Conservation (phyloP, 2,888 invertebrate genomes). For the Meiosimyza platycephala region DNA sequence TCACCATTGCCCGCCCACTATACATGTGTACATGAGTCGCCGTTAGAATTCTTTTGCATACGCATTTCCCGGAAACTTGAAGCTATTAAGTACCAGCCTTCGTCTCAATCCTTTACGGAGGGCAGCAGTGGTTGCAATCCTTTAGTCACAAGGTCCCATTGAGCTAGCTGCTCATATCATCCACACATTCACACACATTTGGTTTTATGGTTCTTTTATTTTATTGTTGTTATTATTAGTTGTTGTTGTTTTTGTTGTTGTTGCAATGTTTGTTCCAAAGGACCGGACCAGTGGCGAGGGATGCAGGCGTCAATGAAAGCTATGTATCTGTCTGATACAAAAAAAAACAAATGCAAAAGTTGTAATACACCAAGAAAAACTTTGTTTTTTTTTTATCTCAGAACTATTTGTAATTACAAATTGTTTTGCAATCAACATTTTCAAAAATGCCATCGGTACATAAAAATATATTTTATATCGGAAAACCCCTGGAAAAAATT, state of each 20-base stretch:
- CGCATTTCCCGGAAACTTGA: constrained; percentile 10
- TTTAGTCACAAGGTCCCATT: too few relatives aligned
- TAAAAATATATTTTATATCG: too few relatives aligned
- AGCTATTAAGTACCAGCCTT: background rate
- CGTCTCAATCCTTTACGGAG: too few relatives aligned
- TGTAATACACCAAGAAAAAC: too few relatives aligned
- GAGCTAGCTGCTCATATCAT: background rate
- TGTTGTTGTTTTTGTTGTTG: constrained; percentile 55
- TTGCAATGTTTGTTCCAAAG: background rate
- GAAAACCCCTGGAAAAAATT: too few relatives aligned
- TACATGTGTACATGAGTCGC: background rate
- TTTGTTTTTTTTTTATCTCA: too few relatives aligned
- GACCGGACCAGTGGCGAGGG: constrained; percentile 18
- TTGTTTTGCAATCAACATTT: too few relatives aligned
- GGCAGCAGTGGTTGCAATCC: too few relatives aligned
- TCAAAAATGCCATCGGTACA: too few relatives aligned
- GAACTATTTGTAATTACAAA: too few relatives aligned
- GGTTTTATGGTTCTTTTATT: constrained; percentile 50
- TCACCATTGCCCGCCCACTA: too few relatives aligned
- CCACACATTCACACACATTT: background rate
- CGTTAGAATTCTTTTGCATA: background rate
- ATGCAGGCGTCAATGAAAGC: constrained; percentile 13
- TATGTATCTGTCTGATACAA: background rate
- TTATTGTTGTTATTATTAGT: constrained; percentile 61
- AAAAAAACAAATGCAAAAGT: background rate